Conservation (phyloP, 2,888 invertebrate genomes). For the Xanthia icteritia region DNA sequence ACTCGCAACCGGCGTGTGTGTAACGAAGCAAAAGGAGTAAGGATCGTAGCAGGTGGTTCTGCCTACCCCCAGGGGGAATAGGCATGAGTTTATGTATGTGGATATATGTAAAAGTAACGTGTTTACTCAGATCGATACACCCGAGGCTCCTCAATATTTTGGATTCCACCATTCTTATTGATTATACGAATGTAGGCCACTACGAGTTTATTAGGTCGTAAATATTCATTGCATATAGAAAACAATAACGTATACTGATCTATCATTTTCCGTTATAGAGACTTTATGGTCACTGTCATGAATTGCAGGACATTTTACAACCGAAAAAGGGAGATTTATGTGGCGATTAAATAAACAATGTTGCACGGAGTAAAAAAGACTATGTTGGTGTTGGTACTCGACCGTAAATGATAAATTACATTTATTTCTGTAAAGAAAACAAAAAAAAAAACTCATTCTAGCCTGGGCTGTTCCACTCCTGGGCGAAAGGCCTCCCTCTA, state of each 20-base stretch:
- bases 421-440: neutral
- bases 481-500: too few relatives aligned
- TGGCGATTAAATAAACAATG: neutral
- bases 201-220: constrained; percentile 78
- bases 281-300: constrained; percentile 53
- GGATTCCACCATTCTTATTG: constrained; percentile 75
- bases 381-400: neutral
- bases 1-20: neutral
- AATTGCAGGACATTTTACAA: constrained; percentile 35
- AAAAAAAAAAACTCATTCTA: too few relatives aligned
- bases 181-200: constrained; percentile 84
- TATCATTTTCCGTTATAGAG: constrained; percentile 57
- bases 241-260: constrained; percentile 70
- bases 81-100: neutral
- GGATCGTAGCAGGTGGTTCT: neutral
- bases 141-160: constrained; percentile 70
- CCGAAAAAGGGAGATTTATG: constrained; percentile 27
- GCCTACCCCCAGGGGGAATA: neutral
- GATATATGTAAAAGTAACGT: neutral
- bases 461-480: neutral
- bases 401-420: neutral
- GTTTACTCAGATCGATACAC: constrained; percentile 70
- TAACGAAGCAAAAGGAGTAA: neutral
- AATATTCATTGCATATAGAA: constrained; percentile 77
- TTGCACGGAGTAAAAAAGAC: neutral